Base-by-base conservation (phyloP, 2,888 invertebrate species). In the Tupiocoris notatus region DNA sequence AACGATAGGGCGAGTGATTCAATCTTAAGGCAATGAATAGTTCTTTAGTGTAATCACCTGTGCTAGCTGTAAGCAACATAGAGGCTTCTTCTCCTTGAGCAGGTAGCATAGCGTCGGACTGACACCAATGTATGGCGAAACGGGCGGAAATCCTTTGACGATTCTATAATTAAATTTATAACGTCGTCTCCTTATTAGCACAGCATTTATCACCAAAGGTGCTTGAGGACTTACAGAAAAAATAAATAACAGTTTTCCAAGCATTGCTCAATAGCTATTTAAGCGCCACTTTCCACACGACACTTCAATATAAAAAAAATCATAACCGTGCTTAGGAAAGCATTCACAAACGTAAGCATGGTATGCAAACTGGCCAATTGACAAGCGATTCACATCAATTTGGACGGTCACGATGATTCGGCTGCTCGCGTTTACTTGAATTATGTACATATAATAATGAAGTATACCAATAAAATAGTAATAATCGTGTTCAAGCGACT, bases 71-170 rank as follows among this genome's bases (percentile, higher is more conserved):
- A 98, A 89, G 84, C 98, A 99, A 85, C 98, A 99, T 9, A 96
- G 87, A 1, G 94, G 94, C 82, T 98, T 95, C 86, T 96, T 97
- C 84, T 96, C 95, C 84, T 95, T 95, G 82, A 97, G 88, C 82
- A 98, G 89, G 84, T 97, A 97, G 84, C 98, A 98, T 59, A 98
- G 88, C 1, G 98, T 98, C n/a, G 97, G 96, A 83, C 96, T 96
- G 68, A 98, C 97, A 80, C 98, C 98, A 81, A 98, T 96, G 86
- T 97, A 98, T 3, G 98, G 97, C 62, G 96, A 95, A 1, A 98
- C 96, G 22, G 97, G 98, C 62, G 96, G 96, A 84, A 96, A 96
- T 80, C 96, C 96, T 86, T 96, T 96, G 81, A 96, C 92, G 84
- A 96, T 94, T 86, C 96, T 96, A 24, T 1, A 73, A 73, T 12